phyloP scores from a whole-genome alignment of 2,888 invertebrate genomes.

The Criorhina ranunculi region DNA sequence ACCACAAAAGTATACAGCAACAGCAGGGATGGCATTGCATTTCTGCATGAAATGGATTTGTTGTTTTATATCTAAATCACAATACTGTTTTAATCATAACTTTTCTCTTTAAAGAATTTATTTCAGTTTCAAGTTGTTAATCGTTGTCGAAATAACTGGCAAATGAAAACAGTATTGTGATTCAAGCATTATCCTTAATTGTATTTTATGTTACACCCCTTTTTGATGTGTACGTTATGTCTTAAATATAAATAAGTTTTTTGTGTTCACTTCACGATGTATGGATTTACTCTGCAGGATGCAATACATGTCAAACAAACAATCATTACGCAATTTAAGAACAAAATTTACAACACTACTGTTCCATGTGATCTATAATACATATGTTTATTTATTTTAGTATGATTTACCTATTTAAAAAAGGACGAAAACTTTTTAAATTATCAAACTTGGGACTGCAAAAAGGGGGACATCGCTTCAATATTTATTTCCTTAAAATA shows the following conservation, averaged over 20 bases:
- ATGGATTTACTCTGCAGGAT: constrained; percentile 56
- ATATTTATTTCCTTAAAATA: too few relatives aligned
- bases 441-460: too few relatives aligned
- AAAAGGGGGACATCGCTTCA: too few relatives aligned
- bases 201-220: constrained; percentile 22
- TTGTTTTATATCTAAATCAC: constrained; percentile 28
- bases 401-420: not conserved
- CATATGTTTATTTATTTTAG: not conserved
- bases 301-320: constrained; percentile 43
- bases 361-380: constrained; percentile 4
- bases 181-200: constrained; percentile 7
- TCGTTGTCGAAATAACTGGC: too few relatives aligned
- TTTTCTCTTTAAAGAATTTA: too few relatives aligned
- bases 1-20: constrained; percentile 32
- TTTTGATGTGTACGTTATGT: constrained; percentile 29
- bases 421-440: constrained; percentile 24
- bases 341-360: constrained; percentile 16
- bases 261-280: constrained; percentile 51
- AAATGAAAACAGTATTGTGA: too few relatives aligned
- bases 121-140: too few relatives aligned
- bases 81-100: not conserved
- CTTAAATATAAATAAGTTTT: constrained; percentile 31
- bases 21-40: constrained; percentile 59
- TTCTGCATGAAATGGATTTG: constrained; percentile 61
- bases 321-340: constrained; percentile 43